Base-by-base conservation (phyloP, 2,888 invertebrate genomes). In the Drosophila acutilabella region DNA sequence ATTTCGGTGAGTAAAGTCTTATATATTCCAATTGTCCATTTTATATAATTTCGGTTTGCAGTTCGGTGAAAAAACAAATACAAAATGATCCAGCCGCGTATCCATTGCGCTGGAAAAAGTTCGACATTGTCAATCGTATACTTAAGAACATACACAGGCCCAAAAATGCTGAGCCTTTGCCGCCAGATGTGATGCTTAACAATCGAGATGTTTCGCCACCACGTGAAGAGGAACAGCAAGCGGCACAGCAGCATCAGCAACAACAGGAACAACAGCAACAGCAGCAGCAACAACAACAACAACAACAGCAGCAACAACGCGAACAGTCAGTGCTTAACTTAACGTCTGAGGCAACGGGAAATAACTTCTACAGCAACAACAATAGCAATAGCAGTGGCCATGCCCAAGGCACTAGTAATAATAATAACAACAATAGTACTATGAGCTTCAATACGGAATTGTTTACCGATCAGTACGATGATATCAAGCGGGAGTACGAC, bases 161-260 rank as follows among this genome's bases (percentile, higher is more conserved):
- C 5, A 88, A 88, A 57, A 81, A 91, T 58, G 91, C 91, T 0
- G 91, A 91, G n/a, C 90, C 90, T 0, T 56, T 91, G 70, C 91
- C 90, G 1, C 69, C 78, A 18, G 89, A 85, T 30, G 90, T 89
- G 1, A 48, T 91, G 64, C 84, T 88, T 13, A 90, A 89, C 47
- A 91, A 90, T 71, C 82, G 91, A 4, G 90, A 91, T 61, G 81
- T 90, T 54, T 88, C 91, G 14, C 90, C 90, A 5, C 76, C 85
- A 4, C 72, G 81, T 5, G 72, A 83, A 4, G 83, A 81, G 0
- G 82, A 88, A 10, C 81, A 71, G 40, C 64, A 26, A 14, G 59
- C 56, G 23, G 48, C 59, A 26, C 74, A 36, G 16, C 58, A 56
- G 26, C 51, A 58, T 11, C 64, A 48, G 18, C 48, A 61, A 4